A percentile compares a stretch with the other conserved stretches of the same genome.
Conservation (phyloP, 2,888 invertebrate genomes). For the Polydrusus cervinus region DNA sequence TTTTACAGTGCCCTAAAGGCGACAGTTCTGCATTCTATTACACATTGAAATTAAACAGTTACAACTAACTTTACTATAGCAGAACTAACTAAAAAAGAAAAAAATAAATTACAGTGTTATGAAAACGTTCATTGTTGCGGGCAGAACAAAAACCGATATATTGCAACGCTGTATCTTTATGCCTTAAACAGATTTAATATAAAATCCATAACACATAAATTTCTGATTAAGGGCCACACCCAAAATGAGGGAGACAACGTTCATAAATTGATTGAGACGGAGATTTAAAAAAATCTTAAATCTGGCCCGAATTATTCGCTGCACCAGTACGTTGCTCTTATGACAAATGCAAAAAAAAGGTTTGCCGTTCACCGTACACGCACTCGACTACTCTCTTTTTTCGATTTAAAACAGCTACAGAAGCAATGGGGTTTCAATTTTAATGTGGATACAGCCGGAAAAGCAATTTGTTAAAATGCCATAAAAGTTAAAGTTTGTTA, state of each 20-base stretch:
- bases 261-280: not conserved
- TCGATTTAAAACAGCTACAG: constrained; percentile 1
- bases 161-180: constrained; percentile 23
- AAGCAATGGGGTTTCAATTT: constrained; percentile 22
- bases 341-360: not conserved
- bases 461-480: constrained; percentile 11
- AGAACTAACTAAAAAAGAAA: constrained; percentile 19
- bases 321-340: not conserved
- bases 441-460: constrained; percentile 14
- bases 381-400: not conserved
- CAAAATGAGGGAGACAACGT: constrained; percentile 3
- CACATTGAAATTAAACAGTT: constrained; percentile 6
- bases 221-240: constrained; percentile 14
- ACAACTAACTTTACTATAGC: constrained; percentile 18
- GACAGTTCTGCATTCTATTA: constrained; percentile 18
- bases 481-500: constrained; percentile 26
- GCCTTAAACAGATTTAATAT: constrained; percentile 28
- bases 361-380: not conserved
- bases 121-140: constrained; percentile 5
- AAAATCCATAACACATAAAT: constrained; percentile 27
- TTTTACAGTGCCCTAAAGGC: constrained; percentile 20
- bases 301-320: not conserved
- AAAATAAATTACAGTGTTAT: not conserved
- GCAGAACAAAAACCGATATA: constrained; percentile 28
- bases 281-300: not conserved